Conservation (phyloP, 2,797 vertebrate species). For the Discoglossus pictus region DNA sequence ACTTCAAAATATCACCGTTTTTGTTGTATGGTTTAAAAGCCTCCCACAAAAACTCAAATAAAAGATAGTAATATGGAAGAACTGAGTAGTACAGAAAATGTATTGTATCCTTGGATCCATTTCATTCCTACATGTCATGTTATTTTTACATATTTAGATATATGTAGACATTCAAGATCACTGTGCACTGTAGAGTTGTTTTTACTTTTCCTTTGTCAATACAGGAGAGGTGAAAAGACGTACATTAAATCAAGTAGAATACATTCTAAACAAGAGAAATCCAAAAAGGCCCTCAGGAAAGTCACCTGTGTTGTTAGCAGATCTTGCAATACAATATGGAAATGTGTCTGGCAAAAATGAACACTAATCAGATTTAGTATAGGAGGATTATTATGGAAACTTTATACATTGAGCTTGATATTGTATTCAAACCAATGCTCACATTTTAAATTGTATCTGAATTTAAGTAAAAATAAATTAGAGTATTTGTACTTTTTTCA, state of each 20-base stretch:
- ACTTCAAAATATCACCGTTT: slow-evolving; percentile 12
- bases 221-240: slow-evolving; percentile 4
- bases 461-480: too few relatives aligned
- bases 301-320: not conserved
- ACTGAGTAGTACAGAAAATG: slow-evolving; percentile 6
- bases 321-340: not conserved
- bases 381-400: too few relatives aligned
- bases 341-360: too few relatives aligned
- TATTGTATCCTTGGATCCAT: slow-evolving; percentile 17
- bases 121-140: slow-evolving; percentile 29
- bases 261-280: slow-evolving; percentile 5
- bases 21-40: slow-evolving; percentile 6
- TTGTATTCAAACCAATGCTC: too few relatives aligned
- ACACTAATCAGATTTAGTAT: too few relatives aligned
- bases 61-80: slow-evolving; percentile 8
- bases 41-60: slow-evolving; percentile 1
- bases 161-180: slow-evolving; percentile 17
- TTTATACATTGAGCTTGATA: too few relatives aligned
- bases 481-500: too few relatives aligned
- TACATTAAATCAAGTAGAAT: slow-evolving; percentile 4
- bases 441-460: too few relatives aligned
- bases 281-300: slow-evolving; percentile 31
- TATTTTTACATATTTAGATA: slow-evolving; percentile 30
- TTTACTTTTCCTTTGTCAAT: slow-evolving; percentile 6
- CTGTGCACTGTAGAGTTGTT: not conserved